A percentile compares a stretch with the other conserved stretches of the same genome.
These are phyloP conservation scores for Protobothrops flavoviridis DNA, from an alignment of 2,113 vertebrate species.

Conservation along the genomic window DNA sequence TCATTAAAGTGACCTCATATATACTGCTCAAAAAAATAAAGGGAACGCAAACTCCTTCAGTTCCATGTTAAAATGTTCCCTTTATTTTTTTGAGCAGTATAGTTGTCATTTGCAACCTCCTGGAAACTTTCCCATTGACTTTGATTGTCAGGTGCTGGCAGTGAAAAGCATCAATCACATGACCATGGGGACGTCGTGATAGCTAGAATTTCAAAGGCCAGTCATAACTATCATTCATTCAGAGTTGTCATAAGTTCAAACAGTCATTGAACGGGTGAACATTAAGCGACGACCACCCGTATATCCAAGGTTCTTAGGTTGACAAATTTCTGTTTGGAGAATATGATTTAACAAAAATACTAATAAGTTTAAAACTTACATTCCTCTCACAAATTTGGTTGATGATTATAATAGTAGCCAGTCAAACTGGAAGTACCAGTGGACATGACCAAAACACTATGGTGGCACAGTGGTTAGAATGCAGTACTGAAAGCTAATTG, in stretches of 20 bases:
- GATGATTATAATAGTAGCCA: not conserved
- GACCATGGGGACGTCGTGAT: not conserved
- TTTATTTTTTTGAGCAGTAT: too few relatives aligned
- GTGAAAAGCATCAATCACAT: not conserved
- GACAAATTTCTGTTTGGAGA: not conserved
- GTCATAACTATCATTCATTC: not conserved
- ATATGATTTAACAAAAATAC: not conserved
- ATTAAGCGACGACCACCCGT: not conserved
- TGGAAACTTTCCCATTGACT: not conserved
- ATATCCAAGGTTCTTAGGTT: not conserved
- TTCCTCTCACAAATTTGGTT: not conserved
- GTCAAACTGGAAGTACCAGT: not conserved
- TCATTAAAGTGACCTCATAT: not conserved
- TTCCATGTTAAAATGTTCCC: too few relatives aligned
- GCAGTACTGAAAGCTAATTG: not conserved
- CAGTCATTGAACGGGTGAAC: not conserved
- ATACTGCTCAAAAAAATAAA: too few relatives aligned
- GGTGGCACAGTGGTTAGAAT: not conserved
- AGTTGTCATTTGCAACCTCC: not conserved
- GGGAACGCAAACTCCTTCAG: too few relatives aligned
- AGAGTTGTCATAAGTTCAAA: not conserved
- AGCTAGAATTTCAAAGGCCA: not conserved
- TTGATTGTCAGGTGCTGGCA: not conserved
- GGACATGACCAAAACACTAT: not conserved
- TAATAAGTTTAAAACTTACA: not conserved